Evolutionary conservation across 2,113 vertebrate species (phyloP).

Genomic region (Narcine bancroftii): DNA sequence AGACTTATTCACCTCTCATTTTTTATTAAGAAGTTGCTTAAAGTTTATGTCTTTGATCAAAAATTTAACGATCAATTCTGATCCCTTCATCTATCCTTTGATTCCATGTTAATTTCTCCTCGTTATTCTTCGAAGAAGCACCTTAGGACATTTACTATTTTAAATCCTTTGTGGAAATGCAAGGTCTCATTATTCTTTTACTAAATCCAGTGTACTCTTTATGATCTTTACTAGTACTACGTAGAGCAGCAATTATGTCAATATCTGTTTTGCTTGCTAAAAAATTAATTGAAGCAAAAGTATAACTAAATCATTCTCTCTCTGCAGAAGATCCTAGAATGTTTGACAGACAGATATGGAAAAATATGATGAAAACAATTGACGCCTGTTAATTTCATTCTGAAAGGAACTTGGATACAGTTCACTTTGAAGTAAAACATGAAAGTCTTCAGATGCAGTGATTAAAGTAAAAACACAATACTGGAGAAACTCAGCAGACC

Average conservation of each 20-base stretch:
- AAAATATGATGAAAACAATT: not conserved
- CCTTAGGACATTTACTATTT: not conserved
- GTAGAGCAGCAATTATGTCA: not conserved
- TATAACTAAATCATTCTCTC: not conserved
- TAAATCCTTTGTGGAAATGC: not conserved
- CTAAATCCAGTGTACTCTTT: not conserved
- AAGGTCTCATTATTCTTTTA: not conserved
- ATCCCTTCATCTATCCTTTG: not conserved
- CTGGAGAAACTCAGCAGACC: too few species aligned
- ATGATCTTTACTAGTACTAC: not conserved
- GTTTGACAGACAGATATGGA: not conserved
- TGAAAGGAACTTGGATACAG: not conserved
- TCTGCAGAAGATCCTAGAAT: not conserved
- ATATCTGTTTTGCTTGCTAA: not conserved
- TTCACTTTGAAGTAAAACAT: too few species aligned
- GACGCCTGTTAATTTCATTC: not conserved
- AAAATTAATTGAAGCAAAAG: not conserved
- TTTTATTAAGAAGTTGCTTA: not conserved
- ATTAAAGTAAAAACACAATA: too few species aligned
- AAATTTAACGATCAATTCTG: not conserved
- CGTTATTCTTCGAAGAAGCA: not conserved
- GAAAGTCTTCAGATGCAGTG: too few species aligned
- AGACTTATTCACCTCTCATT: not conserved
- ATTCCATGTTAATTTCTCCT: not conserved
- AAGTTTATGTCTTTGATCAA: not conserved